Evolutionary conservation across 2,797 vertebrate genomes (phyloP).

Genomic region (Hemitrygon akajei): DNA sequence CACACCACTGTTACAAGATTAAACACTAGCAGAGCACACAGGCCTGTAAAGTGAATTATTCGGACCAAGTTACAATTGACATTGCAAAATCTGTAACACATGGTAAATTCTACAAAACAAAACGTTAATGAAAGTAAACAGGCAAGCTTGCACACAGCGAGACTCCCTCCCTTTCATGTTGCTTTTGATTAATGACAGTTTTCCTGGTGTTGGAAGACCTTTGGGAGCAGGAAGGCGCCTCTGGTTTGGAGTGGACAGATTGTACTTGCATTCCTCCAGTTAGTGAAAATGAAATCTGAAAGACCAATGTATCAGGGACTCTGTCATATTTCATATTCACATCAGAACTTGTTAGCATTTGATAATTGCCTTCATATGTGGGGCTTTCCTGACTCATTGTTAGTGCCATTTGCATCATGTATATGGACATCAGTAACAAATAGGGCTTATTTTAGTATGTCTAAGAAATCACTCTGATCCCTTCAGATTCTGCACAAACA

Average conservation of each 20-base stretch:
- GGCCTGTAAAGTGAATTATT: neutral
- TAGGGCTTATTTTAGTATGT: neutral
- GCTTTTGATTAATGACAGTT: constrained; percentile 1
- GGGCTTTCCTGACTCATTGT: neutral
- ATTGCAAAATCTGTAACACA: constrained; percentile 28
- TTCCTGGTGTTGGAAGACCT: neutral
- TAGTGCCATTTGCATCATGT: neutral
- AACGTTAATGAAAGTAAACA: constrained; percentile 27
- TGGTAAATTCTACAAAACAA: neutral
- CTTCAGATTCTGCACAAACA: neutral
- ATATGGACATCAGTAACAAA: neutral
- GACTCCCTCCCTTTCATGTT: constrained; percentile 15
- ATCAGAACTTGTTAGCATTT: constrained; percentile 28
- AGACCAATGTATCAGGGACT: neutral
- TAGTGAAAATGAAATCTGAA: constrained; percentile 4
- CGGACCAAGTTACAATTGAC: neutral
- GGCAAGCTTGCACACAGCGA: neutral
- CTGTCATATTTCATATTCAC: constrained; percentile 32
- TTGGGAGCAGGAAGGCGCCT: constrained; percentile 12
- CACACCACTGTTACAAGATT: neutral
- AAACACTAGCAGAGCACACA: constrained; percentile 8
- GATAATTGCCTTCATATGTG: constrained; percentile 14
- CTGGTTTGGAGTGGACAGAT: constrained; percentile 5
- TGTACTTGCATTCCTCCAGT: neutral
- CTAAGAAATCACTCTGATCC: neutral